Conservation (phyloP, 30 jellyfish, hydroid and myxozoan species). For the Phacellophora camtschatica region DNA sequence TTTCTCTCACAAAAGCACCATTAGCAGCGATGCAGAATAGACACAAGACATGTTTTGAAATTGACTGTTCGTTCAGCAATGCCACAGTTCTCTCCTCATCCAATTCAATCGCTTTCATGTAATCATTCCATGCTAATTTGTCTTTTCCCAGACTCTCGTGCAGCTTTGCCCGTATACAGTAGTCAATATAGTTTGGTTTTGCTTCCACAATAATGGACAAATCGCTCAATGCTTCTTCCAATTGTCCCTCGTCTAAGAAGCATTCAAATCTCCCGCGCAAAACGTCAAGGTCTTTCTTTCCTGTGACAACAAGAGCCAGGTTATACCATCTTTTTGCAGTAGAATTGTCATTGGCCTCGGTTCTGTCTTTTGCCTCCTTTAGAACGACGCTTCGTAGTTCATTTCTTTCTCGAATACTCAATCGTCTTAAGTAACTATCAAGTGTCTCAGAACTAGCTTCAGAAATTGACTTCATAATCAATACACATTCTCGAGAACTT, state of each 20-base stretch:
- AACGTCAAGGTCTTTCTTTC: conserved; percentile 37
- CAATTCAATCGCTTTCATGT: conserved; percentile 59
- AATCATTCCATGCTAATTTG: conserved; percentile 76
- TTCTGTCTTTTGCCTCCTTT: conserved; percentile 25
- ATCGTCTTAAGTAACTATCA: background rate
- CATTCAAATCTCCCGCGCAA: conserved; percentile 60
- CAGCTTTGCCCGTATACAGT: conserved; percentile 63
- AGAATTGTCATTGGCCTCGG: conserved; percentile 29
- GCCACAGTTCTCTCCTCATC: conserved; percentile 62
- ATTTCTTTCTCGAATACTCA: conserved; percentile 42
- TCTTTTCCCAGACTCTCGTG: conserved; percentile 53
- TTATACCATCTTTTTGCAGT: conserved; percentile 55
- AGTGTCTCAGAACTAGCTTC: conserved; percentile 8
- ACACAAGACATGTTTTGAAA: conserved; percentile 41
- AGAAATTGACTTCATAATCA: background rate
- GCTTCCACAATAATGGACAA: conserved; percentile 32
- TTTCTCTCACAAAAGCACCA: conserved; percentile 56
- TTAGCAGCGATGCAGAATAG: conserved; percentile 72
- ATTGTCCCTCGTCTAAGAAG: conserved; percentile 19
- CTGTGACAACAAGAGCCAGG: conserved; percentile 48
- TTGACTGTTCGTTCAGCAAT: conserved; percentile 44
- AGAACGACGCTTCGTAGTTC: conserved; percentile 21
- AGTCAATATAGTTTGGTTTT: conserved; percentile 43
- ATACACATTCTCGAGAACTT: conserved; percentile 20
- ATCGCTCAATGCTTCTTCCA: conserved; percentile 59